Percentiles rank a stretch among this genome's conserved stretches.
phyloP scores from a whole-genome alignment of 2,113 vertebrate genomes.

The Microtus richardsoni region DNA sequence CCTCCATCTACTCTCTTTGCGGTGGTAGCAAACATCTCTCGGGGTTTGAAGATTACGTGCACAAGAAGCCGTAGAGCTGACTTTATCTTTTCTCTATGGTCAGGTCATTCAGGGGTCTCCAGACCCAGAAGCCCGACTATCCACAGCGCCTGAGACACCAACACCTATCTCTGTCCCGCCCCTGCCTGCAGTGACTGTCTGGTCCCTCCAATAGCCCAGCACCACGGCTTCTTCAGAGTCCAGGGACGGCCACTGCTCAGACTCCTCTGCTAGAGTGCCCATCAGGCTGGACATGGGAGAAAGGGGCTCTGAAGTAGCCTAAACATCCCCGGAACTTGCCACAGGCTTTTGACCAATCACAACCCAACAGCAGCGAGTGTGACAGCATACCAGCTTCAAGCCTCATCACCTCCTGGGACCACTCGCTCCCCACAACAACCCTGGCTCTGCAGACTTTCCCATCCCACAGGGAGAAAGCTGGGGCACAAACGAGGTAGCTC shows the following conservation, averaged over 20 bases:
- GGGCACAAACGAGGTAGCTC: neutral
- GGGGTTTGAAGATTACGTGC: neutral
- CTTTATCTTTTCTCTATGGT: neutral
- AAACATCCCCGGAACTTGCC: neutral
- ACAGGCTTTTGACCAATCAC: neutral
- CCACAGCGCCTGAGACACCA: neutral
- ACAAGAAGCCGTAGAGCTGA: fast-evolving
- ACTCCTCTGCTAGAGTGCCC: too few relatives aligned
- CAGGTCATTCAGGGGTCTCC: neutral
- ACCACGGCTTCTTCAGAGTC: neutral
- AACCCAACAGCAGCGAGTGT: fast-evolving
- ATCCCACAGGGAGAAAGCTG: neutral
- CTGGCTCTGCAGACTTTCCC: neutral
- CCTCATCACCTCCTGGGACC: fast-evolving
- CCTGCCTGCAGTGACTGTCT: neutral
- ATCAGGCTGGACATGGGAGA: neutral
- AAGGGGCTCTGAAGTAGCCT: neutral
- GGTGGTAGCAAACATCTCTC: fast-evolving
- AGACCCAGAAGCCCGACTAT: neutral
- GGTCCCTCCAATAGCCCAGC: neutral
- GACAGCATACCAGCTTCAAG: fast-evolving
- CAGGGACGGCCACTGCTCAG: neutral
- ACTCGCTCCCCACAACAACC: neutral
- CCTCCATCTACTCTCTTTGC: neutral
- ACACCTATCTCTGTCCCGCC: neutral